Conservation (phyloP, 1,140 invertebrate genomes). For the Stegodyphus dumicola region DNA sequence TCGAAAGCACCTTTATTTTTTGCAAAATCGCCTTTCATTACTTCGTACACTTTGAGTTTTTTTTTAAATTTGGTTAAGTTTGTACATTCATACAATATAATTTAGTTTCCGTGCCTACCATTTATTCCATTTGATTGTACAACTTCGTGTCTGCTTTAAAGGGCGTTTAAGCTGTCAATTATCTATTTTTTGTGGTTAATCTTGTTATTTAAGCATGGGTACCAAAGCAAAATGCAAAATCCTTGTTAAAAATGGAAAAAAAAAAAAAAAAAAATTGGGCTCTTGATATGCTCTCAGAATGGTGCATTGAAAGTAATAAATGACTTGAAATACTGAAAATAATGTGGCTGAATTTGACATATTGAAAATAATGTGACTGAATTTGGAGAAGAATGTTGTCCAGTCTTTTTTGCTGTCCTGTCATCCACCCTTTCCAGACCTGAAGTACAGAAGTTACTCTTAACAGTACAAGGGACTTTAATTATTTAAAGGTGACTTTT, state of each 20-base stretch:
- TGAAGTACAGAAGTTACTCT: background rate
- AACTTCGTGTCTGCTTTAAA: background rate
- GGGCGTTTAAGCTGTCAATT: background rate
- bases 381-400: background rate
- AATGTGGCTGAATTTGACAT: background rate
- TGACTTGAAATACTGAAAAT: background rate
- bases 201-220: background rate
- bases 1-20: no score
- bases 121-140: no score
- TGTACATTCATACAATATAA: no score
- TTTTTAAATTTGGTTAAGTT: no score
- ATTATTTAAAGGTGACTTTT: conserved; percentile 1
- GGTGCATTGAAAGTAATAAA: background rate
- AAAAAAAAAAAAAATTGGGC: background rate
- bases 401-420: background rate
- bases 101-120: no score
- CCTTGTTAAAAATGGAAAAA: background rate
- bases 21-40: no score
- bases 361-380: background rate
- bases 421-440: background rate
- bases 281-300: conserved; percentile 1
- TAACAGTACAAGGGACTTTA: background rate
- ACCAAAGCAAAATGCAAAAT: no score
- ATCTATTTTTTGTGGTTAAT: conserved; percentile 4
- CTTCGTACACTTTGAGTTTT: no score